A percentile compares a stretch with the other conserved stretches of the same genome.
These are phyloP conservation scores for Cygnus olor DNA, from an alignment of 2,797 vertebrate genomes.

Conservation along the genomic window DNA sequence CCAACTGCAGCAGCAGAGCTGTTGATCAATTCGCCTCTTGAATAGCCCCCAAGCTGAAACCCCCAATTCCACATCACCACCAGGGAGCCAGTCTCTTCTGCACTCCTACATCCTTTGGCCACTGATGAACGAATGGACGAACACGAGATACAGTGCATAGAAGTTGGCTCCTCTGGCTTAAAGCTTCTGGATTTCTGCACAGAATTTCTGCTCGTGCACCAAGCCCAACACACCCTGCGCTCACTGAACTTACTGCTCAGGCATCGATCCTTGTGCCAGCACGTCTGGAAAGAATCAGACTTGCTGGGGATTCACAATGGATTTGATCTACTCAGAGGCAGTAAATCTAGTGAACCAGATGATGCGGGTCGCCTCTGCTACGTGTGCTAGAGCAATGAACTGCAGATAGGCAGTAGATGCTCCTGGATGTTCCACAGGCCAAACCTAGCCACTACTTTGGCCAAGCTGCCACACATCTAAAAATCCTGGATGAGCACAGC, in stretches of 20 bases:
- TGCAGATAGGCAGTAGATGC: neutral
- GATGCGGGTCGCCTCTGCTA: neutral
- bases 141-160: rapidly evolving
- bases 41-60: neutral
- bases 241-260: neutral
- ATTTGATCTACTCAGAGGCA: neutral
- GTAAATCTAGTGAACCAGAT: neutral
- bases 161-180: neutral
- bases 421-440: neutral
- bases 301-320: rapidly evolving
- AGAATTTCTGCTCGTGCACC: rapidly evolving
- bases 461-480: neutral
- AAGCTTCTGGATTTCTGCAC: neutral
- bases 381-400: rapidly evolving
- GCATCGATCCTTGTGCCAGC: neutral
- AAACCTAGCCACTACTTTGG: neutral
- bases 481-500: neutral
- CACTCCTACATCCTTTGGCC: neutral
- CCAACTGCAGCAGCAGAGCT: neutral
- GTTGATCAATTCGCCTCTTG: neutral
- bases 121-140: rapidly evolving
- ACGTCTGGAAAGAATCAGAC: neutral
- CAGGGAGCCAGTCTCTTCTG: neutral
- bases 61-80: rapidly evolving
- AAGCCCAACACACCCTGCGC: neutral